phyloP scores from a whole-genome alignment of 2,888 invertebrate species.

The Brenthis daphne region DNA sequence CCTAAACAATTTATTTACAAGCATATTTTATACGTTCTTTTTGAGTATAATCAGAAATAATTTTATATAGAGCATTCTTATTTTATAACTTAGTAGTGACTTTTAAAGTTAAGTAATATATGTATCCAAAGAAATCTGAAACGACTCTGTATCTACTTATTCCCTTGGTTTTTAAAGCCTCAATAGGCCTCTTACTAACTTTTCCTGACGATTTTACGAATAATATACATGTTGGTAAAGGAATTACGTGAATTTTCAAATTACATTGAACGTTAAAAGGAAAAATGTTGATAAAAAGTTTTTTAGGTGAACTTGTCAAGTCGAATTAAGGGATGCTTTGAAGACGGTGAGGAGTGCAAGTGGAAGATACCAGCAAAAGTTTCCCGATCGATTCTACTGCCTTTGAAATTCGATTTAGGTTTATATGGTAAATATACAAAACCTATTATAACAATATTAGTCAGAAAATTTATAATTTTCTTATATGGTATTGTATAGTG shows the following conservation, averaged over 20 bases:
- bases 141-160: no score
- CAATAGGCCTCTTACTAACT: no score
- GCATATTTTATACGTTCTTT: no score
- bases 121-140: no score
- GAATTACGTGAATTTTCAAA: background rate
- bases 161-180: no score
- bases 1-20: background rate
- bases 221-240: no score
- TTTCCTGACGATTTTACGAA: no score
- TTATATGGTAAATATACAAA: constrained; percentile 51
- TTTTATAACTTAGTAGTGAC: no score
- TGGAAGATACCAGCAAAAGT: constrained; percentile 59
- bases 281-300: constrained; percentile 3
- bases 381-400: constrained; percentile 53
- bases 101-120: no score
- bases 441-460: no score
- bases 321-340: constrained; percentile 52
- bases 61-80: no score
- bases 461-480: background rate
- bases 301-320: constrained; percentile 54
- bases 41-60: no score
- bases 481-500: constrained; percentile 10
- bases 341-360: constrained; percentile 35
- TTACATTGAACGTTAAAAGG: background rate
- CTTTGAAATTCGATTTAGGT: constrained; percentile 54